Conservation (phyloP, 1,140 invertebrate species). For the Myzus persicae region DNA sequence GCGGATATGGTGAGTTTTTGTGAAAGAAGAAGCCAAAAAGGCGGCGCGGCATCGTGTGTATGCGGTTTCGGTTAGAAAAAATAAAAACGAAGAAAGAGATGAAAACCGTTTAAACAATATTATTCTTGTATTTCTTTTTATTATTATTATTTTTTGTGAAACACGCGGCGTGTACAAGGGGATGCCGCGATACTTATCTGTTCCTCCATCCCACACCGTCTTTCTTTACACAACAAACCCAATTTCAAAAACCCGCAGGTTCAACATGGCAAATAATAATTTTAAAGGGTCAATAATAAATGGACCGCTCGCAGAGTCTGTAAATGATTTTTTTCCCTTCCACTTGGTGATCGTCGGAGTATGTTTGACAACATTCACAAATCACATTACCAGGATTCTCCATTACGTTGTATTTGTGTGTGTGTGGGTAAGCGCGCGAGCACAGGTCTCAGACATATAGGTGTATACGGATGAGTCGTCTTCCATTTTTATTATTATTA, state of each 20-base stretch:
- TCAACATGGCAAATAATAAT: slow-evolving; percentile 57
- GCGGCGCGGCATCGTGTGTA: slow-evolving; percentile 33
- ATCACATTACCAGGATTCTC: slow-evolving; percentile 53
- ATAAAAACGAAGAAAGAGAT: slow-evolving; percentile 29
- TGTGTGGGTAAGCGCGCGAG: neutral
- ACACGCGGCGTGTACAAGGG: slow-evolving; percentile 42
- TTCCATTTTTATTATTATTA: slow-evolving; percentile 52
- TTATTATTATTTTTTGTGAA: slow-evolving; percentile 42
- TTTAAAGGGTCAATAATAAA: slow-evolving; percentile 59
- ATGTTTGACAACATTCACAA: slow-evolving; percentile 55
- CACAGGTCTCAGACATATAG: neutral
- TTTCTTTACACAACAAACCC: slow-evolving; percentile 39
- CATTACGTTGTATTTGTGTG: slow-evolving; percentile 6
- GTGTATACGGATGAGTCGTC: slow-evolving; percentile 7
- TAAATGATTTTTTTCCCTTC: slow-evolving; percentile 51
- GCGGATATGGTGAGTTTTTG: slow-evolving; percentile 8
- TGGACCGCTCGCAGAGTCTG: slow-evolving; percentile 58
- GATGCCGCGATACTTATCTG: slow-evolving; percentile 53
- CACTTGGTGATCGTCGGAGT: slow-evolving; percentile 26
- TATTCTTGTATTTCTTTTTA: slow-evolving; percentile 52
- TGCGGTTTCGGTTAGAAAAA: slow-evolving; percentile 30
- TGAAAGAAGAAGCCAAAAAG: slow-evolving; percentile 54
- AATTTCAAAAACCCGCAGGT: slow-evolving; percentile 52
- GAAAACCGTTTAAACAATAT: slow-evolving; percentile 55
- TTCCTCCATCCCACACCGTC: slow-evolving; percentile 35